Base-by-base conservation (phyloP, 1,140 invertebrate species). In the Formica exsecta region DNA sequence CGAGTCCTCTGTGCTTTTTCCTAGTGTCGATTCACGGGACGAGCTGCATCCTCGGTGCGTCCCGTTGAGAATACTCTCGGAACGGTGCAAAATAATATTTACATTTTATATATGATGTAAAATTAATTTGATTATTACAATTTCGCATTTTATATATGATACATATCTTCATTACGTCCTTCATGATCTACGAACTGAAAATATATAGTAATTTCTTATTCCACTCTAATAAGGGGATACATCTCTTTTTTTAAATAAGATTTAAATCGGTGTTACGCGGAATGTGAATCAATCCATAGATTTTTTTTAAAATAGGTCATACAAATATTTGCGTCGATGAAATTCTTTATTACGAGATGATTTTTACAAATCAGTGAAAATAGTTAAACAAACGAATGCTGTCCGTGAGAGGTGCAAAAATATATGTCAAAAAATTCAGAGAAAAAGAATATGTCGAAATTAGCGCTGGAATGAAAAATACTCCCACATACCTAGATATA, bases 11-110 rank as follows among this genome's bases (percentile, higher is more conserved):
- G 95, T 95, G 61, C 92, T 96, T 2, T 96, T 96, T 90, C 96
- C 96, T n/a, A 96, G 95, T 90, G 94, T 96, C 65, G 95, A 95
- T 89, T 96, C 96, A 38, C 92, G 95, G 74, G 96, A 96, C 87
- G 96, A 96, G 91, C 94, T 96, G 61, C 95, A 96, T 86, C 95
- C 95, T 75, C 94, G 96, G 96, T 96, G 90, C 32, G 74, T 61
- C 25, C 59, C 22, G 6, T 5, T 22, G 4, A 65, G 22, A 38
- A 22, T n/a, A 70, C 19, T 38, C 16, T 44, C 8, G n/a, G 4
- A 54, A 66, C 3, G 0, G 4, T 36, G 7, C n/a, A 77, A 64
- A 36, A 44, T 51, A 38, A 77, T 44, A 13, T 13, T 25, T 41
- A 22, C n/a, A 8, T 57, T 36, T 70, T 19, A 32, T n/a, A 32